phyloP scores from a whole-genome alignment of 1,140 invertebrate genomes.

The Lepidurus packardi region DNA sequence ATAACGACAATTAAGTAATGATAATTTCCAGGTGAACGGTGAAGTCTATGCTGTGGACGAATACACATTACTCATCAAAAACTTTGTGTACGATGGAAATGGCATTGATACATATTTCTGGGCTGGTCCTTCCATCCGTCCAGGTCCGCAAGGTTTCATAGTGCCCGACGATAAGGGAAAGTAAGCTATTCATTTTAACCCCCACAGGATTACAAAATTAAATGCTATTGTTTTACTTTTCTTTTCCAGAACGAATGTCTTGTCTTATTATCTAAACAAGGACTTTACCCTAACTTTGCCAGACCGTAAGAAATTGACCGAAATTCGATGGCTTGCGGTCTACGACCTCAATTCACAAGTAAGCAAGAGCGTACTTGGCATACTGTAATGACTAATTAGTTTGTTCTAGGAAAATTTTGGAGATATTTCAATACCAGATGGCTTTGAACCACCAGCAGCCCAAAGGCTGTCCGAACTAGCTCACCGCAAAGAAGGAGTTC shows the following conservation, averaged over 20 bases:
- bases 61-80: conserved; percentile 69
- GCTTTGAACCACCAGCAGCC: conserved; percentile 76
- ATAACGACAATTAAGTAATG: background rate
- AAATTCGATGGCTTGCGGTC: conserved; percentile 84
- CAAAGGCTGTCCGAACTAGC: conserved; percentile 65
- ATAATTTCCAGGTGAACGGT: conserved; percentile 57
- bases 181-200: conserved; percentile 44
- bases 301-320: conserved; percentile 77
- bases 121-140: conserved; percentile 77
- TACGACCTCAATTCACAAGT: conserved; percentile 77
- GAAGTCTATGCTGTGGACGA: conserved; percentile 86
- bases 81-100: conserved; percentile 86
- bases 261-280: conserved; percentile 77
- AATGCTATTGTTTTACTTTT: conserved; percentile 28
- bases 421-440: conserved; percentile 83
- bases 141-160: conserved; percentile 84
- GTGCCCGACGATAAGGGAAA: conserved; percentile 80
- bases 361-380: conserved; percentile 35
- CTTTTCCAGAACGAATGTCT: conserved; percentile 70
- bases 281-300: conserved; percentile 77
- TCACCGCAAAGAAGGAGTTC: conserved; percentile 59
- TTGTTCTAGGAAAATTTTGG: conserved; percentile 69
- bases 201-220: background rate
- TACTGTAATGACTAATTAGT: conserved; percentile 24
- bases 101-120: conserved; percentile 74